These are phyloP conservation scores for Paratilapia polleni DNA, from an alignment of 2,113 vertebrate species.

Conservation along the genomic window DNA sequence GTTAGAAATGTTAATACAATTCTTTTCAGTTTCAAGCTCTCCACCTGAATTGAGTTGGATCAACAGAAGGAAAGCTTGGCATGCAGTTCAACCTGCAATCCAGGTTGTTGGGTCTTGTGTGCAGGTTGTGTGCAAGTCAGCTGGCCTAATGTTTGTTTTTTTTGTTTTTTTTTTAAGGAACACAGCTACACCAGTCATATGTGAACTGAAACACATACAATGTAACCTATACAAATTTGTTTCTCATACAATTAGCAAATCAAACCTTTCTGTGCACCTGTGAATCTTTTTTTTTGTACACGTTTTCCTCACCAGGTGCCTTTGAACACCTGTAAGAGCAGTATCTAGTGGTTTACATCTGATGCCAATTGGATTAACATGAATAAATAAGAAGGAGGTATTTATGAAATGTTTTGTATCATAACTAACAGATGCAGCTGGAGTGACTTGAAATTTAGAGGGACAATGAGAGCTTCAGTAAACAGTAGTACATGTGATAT, in stretches of 20 bases:
- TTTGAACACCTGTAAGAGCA: conserved; percentile 38
- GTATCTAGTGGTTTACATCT: conserved; percentile 9
- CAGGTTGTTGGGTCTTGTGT: not conserved
- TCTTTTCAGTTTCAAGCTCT: not conserved
- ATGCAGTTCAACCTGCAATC: not conserved
- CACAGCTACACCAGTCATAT: rapidly evolving
- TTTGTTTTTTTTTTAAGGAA: not conserved
- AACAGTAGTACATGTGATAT: not conserved
- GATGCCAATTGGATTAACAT: conserved; percentile 35
- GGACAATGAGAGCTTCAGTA: not conserved
- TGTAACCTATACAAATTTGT: not conserved
- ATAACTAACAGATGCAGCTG: conserved; percentile 4
- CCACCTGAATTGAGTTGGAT: not conserved
- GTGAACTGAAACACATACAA: not conserved
- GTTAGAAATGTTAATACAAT: not conserved
- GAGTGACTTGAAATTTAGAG: not conserved
- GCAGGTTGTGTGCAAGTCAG: not conserved
- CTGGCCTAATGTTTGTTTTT: too few species aligned
- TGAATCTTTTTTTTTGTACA: not conserved
- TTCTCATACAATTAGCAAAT: not conserved
- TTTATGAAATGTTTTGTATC: conserved; percentile 18
- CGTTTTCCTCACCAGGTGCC: conserved; percentile 3
- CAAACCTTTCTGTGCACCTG: conserved; percentile 13
- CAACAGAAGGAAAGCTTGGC: not conserved
- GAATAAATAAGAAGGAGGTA: conserved; percentile 12